Conservation (phyloP, 2,797 vertebrate species). For the Vespertilio murinus region DNA sequence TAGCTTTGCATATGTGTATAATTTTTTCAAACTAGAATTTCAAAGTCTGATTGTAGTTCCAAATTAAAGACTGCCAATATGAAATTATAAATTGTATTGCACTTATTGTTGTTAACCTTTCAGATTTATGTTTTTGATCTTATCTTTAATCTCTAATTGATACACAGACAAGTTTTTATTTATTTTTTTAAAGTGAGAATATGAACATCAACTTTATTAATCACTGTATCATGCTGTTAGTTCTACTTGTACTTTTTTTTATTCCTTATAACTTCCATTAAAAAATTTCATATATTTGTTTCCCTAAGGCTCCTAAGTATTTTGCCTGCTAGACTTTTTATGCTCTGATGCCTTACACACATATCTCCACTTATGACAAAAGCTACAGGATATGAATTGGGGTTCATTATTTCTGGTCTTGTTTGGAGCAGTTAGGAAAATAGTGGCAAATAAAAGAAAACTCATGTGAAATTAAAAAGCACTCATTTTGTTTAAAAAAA, state of each 20-base stretch:
- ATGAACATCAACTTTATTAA: slow-evolving; percentile 15
- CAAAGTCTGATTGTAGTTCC: background rate
- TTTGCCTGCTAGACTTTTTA: background rate
- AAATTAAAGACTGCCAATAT: slow-evolving; percentile 12
- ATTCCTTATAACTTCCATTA: background rate
- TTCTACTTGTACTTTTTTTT: background rate
- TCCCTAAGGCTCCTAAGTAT: background rate
- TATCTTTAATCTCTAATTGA: slow-evolving; percentile 30
- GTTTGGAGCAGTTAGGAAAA: slow-evolving; percentile 1
- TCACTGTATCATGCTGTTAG: background rate
- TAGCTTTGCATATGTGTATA: background rate
- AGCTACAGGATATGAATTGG: background rate
- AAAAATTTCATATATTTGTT: background rate
- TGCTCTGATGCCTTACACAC: background rate
- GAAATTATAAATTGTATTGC: slow-evolving; percentile 5
- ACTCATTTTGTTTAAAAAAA: slow-evolving; percentile 18
- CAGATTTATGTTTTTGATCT: slow-evolving; percentile 5
- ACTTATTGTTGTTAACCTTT: background rate
- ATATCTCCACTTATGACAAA: slow-evolving; percentile 38
- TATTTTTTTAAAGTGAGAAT: slow-evolving; percentile 48
- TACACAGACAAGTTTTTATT: background rate
- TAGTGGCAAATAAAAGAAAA: slow-evolving; percentile 17
- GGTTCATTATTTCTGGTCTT: slow-evolving; percentile 20
- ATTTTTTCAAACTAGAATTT: slow-evolving; percentile 16
- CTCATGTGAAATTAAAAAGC: slow-evolving; percentile 30